These are phyloP conservation scores for Tillus elongatus DNA, from an alignment of 2,888 invertebrate species.

Conservation along the genomic window DNA sequence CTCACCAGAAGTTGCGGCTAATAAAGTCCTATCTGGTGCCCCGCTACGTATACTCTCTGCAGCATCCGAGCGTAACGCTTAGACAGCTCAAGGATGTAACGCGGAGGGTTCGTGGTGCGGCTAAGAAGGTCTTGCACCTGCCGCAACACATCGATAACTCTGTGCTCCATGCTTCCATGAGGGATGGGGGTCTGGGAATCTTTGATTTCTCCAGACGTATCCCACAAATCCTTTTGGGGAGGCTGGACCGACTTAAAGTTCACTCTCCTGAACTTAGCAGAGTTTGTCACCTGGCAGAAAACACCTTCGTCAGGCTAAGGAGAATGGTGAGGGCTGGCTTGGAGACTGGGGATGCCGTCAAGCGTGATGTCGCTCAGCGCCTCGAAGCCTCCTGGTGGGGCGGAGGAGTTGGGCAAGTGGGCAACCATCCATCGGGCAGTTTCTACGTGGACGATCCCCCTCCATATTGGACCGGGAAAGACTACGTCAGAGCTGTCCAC, in stretches of 20 bases:
- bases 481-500: slow-evolving; percentile 24
- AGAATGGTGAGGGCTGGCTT: too few relatives aligned
- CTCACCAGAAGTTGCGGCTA: background rate
- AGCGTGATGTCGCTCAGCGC: too few relatives aligned
- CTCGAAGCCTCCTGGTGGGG: slow-evolving; percentile 11
- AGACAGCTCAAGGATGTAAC: background rate
- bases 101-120: too few relatives aligned
- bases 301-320: too few relatives aligned
- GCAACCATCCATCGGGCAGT: background rate
- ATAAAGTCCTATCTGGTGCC: background rate
- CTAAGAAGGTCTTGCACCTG: too few relatives aligned
- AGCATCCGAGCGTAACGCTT: background rate
- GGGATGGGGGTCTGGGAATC: too few relatives aligned
- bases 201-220: too few relatives aligned
- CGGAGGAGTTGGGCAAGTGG: slow-evolving; percentile 10
- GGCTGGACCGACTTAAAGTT: background rate
- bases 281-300: too few relatives aligned
- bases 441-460: slow-evolving; percentile 16
- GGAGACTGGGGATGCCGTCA: too few relatives aligned
- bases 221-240: background rate
- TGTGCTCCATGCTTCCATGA: too few relatives aligned
- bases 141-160: too few relatives aligned
- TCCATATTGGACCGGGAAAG: slow-evolving; percentile 22
- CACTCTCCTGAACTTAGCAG: too few relatives aligned
- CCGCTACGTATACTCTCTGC: background rate